A percentile compares a stretch with the other conserved stretches of the same genome.
These are phyloP conservation scores for Nasonovia ribisnigri DNA, from an alignment of 2,888 invertebrate species.

Conservation along the genomic window DNA sequence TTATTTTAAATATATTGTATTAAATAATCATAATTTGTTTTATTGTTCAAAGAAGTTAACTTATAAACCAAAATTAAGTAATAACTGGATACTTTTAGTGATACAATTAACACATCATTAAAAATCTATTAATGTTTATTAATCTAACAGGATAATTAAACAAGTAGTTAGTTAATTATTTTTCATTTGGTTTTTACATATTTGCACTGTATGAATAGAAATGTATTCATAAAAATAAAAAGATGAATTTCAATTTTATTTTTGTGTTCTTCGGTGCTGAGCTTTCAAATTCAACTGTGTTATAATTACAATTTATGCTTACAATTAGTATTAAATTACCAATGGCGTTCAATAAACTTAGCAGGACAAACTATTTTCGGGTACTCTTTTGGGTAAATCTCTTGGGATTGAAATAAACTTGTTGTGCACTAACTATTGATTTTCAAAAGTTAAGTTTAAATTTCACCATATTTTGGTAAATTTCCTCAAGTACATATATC, in stretches of 20 bases:
- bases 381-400: background rate
- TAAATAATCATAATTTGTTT: background rate
- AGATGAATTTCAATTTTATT: background rate
- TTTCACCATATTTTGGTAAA: background rate
- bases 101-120: background rate
- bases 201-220: background rate
- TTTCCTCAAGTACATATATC: background rate
- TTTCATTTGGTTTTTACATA: background rate
- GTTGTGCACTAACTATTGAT: conserved; percentile 36
- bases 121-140: background rate
- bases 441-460: conserved; percentile 36
- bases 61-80: background rate
- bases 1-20: background rate
- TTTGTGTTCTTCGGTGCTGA: background rate
- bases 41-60: background rate
- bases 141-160: too few relatives aligned
- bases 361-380: conserved; percentile 21
- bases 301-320: background rate
- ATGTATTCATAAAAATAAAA: background rate
- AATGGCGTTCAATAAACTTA: background rate
- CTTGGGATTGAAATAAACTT: conserved; percentile 28
- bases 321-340: conserved; percentile 15
- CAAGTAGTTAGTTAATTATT: too few relatives aligned
- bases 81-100: background rate
- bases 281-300: background rate